phyloP scores from a whole-genome alignment of 2,888 invertebrate species.

The Aleiodes leptofemur region DNA sequence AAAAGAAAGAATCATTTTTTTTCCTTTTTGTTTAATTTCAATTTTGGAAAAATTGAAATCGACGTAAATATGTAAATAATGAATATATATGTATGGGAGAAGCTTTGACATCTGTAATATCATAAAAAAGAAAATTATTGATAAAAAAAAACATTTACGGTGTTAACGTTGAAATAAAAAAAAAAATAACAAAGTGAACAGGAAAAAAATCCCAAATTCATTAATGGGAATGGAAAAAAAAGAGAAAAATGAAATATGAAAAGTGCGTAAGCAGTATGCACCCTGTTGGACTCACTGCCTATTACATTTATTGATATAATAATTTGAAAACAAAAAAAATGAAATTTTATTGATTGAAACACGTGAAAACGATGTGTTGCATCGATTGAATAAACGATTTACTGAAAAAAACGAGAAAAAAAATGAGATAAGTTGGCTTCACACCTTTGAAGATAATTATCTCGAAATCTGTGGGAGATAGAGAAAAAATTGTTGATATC shows the following conservation, averaged over 20 bases:
- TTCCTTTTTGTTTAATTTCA: slow-evolving; percentile 21
- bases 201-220: neutral
- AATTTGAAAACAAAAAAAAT: neutral
- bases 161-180: slow-evolving; percentile 12
- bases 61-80: slow-evolving; percentile 40
- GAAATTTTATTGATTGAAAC: neutral
- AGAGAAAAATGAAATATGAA: too few species aligned
- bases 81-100: slow-evolving; percentile 5
- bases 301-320: too few species aligned
- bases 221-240: too few species aligned
- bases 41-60: neutral
- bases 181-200: neutral
- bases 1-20: slow-evolving; percentile 34
- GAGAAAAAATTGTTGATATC: too few species aligned
- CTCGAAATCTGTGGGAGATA: too few species aligned
- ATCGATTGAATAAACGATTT: too few species aligned
- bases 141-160: neutral
- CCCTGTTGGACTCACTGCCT: too few species aligned
- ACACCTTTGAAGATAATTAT: too few species aligned
- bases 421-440: too few species aligned
- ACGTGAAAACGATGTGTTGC: too few species aligned
- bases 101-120: neutral
- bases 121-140: neutral
- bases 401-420: too few species aligned
- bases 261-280: too few species aligned